A percentile compares a stretch with the other conserved stretches of the same genome.
These are phyloP conservation scores for Cosmorhoe ocellata DNA, from an alignment of 2,888 invertebrate genomes.

Conservation along the genomic window DNA sequence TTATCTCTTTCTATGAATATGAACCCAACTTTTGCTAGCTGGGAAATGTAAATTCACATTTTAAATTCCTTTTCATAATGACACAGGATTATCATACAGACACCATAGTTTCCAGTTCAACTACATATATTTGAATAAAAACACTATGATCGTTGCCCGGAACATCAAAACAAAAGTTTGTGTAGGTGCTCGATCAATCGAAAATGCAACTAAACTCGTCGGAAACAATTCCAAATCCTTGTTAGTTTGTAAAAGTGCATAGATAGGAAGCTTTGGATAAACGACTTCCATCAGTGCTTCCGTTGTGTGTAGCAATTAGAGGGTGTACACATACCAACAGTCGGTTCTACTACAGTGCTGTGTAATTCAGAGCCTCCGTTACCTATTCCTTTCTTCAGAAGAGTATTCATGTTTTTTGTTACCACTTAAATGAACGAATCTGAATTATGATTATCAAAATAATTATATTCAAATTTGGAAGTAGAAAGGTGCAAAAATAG, in stretches of 20 bases:
- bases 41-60: conserved; percentile 5
- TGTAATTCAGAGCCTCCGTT: conserved; percentile 2
- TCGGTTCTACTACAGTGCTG: conserved; percentile 26
- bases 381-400: neutral
- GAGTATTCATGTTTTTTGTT: neutral
- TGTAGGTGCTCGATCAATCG: conserved; percentile 10
- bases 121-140: too few species aligned
- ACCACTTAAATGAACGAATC: too few species aligned
- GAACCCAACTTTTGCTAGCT: neutral
- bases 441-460: too few species aligned
- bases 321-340: conserved; percentile 38
- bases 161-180: too few species aligned
- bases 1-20: conserved; percentile 9
- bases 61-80: too few species aligned
- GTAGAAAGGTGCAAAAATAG: too few species aligned
- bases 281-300: conserved; percentile 47
- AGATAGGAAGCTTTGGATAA: conserved; percentile 42
- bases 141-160: too few species aligned
- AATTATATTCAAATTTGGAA: neutral
- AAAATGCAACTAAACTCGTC: conserved; percentile 17
- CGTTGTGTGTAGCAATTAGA: conserved; percentile 52
- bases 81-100: too few species aligned
- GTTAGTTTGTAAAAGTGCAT: conserved; percentile 30
- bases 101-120: too few species aligned
- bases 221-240: conserved; percentile 23